Percentiles rank a stretch among this genome's conserved stretches.
Evolutionary conservation across 2,888 invertebrate genomes (phyloP).

Genomic region (Tryphoninae sp.): DNA sequence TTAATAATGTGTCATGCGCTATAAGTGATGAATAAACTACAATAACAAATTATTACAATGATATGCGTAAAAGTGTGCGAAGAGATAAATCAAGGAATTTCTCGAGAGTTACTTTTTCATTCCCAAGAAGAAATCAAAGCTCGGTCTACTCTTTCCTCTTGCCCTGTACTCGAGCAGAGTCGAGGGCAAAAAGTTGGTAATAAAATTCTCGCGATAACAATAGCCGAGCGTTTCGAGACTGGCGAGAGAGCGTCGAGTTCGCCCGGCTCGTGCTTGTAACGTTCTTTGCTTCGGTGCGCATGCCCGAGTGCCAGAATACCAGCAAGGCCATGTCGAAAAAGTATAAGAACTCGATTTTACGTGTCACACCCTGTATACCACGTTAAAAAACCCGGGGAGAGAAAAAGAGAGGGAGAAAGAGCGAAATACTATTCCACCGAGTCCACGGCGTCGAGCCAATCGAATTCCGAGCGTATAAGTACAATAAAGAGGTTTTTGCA

Average conservation of each 20-base stretch:
- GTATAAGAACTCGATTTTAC: conserved; percentile 46
- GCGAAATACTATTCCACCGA: conserved; percentile 23
- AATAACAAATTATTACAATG: neutral
- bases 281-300: neutral
- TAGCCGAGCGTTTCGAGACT: conserved; percentile 37
- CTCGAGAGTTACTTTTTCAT: conserved; percentile 9
- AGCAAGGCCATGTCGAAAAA: conserved; percentile 41
- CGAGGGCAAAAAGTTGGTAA: conserved; percentile 30
- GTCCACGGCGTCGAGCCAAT: conserved; percentile 43
- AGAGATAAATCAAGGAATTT: conserved; percentile 9
- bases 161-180: neutral
- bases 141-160: neutral
- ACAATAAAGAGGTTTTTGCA: conserved; percentile 31
- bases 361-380: conserved; percentile 34
- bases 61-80: neutral
- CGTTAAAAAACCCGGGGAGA: conserved; percentile 26
- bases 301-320: conserved; percentile 29
- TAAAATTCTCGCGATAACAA: conserved; percentile 48
- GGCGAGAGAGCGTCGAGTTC: conserved; percentile 4
- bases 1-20: conserved; percentile 11
- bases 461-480: conserved; percentile 39
- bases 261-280: neutral
- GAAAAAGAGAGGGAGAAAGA: neutral
- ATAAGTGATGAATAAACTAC: neutral
- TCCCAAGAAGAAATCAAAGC: conserved; percentile 8